Percentiles rank a stretch among this genome's conserved stretches.
Conservation (phyloP, 37 sponge, comb jelly and placozoan genomes). For the Agelas oroides region DNA sequence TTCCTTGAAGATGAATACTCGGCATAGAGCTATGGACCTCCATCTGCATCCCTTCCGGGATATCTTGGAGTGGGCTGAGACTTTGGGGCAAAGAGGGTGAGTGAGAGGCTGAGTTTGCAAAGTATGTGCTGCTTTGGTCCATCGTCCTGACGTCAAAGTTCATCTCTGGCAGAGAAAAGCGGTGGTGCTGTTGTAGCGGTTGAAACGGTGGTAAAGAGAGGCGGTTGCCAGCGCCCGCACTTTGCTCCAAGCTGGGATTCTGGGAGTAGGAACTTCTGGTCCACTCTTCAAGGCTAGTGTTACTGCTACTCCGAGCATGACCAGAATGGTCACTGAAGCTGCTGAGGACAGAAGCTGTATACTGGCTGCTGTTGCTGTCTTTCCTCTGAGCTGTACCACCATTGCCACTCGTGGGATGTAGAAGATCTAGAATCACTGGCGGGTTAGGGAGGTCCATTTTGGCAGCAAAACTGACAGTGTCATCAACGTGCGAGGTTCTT, state of each 20-base stretch:
- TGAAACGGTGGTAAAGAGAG: not conserved
- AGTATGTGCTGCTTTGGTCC: not conserved
- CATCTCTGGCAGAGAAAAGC: not conserved
- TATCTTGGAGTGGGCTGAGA: constrained; percentile 5
- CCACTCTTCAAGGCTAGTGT: not conserved
- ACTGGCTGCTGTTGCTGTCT: too few species aligned
- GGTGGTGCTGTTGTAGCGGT: not conserved
- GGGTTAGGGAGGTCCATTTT: too few species aligned
- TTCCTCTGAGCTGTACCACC: too few species aligned
- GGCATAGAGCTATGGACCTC: not conserved
- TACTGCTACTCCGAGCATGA: not conserved
- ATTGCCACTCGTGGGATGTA: too few species aligned
- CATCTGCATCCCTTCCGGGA: constrained; percentile 38
- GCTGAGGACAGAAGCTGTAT: too few species aligned
- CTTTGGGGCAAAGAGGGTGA: not conserved
- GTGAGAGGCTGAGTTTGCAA: not conserved
- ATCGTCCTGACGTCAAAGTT: not conserved
- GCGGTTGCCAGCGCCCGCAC: too few species aligned
- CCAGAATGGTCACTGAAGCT: too few species aligned
- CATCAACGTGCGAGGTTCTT: too few species aligned
- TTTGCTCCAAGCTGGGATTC: too few species aligned
- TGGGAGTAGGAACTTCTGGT: too few species aligned
- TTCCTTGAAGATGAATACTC: not conserved
- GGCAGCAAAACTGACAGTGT: too few species aligned
- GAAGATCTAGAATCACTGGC: too few species aligned